These are phyloP conservation scores for Dinocampus coccinellae DNA, from an alignment of 2,888 invertebrate genomes.

Conservation along the genomic window DNA sequence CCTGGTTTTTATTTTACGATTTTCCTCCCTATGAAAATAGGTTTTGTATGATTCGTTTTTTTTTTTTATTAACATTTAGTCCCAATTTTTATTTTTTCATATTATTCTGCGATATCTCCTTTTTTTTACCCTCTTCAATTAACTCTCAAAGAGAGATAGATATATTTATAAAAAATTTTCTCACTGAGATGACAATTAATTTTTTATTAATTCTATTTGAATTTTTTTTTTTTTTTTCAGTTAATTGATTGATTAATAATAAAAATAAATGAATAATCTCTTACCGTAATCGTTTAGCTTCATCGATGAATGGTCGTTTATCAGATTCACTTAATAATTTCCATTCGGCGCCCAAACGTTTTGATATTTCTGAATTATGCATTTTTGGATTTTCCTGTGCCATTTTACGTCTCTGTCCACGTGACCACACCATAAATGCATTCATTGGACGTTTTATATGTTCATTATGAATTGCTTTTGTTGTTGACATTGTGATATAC, in stretches of 20 bases:
- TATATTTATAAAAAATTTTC: too few relatives aligned
- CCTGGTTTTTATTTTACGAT: conserved; percentile 65
- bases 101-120: background rate
- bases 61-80: conserved; percentile 28
- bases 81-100: conserved; percentile 40
- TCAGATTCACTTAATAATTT: conserved; percentile 87
- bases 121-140: too few relatives aligned
- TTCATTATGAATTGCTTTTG: conserved; percentile 72
- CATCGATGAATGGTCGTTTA: conserved; percentile 91
- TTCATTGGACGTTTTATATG: conserved; percentile 97
- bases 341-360: conserved; percentile 90
- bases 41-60: conserved; percentile 52
- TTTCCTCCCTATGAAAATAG: conserved; percentile 57
- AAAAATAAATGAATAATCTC: conserved; percentile 50
- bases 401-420: conserved; percentile 91
- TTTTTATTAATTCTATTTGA: too few relatives aligned
- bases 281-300: conserved; percentile 88
- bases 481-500: conserved; percentile 56
- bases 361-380: conserved; percentile 94
- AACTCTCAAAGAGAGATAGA: too few relatives aligned
- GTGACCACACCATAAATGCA: conserved; percentile 95
- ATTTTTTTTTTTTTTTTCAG: background rate
- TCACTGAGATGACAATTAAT: too few relatives aligned
- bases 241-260: background rate
- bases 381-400: conserved; percentile 94